These are phyloP conservation scores for Muschampia plurimacula DNA, from an alignment of 2,888 invertebrate species.

Conservation along the genomic window DNA sequence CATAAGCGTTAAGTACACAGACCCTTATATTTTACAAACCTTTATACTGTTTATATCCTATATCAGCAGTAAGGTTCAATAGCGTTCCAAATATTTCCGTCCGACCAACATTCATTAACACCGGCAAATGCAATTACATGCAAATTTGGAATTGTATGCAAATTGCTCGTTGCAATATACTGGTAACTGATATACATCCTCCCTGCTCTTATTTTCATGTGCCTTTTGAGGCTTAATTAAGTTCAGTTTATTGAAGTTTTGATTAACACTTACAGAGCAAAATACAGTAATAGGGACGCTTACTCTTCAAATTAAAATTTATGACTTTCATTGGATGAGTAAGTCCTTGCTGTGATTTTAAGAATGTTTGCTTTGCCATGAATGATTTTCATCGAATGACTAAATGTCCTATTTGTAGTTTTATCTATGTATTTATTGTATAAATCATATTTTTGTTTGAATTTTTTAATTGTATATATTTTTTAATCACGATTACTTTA, in stretches of 20 bases:
- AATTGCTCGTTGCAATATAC: conserved; percentile 31
- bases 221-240: conserved; percentile 28
- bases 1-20: too few relatives aligned
- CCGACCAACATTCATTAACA: conserved; percentile 23
- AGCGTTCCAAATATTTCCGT: conserved; percentile 5
- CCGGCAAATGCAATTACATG: conserved; percentile 25
- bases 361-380: too few relatives aligned
- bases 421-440: too few relatives aligned
- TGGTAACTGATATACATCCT: conserved; percentile 5
- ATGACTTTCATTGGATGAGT: too few relatives aligned
- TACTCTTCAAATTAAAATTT: too few relatives aligned
- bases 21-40: too few relatives aligned
- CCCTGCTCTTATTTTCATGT: conserved; percentile 21
- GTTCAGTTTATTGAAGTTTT: conserved; percentile 25
- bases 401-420: too few relatives aligned
- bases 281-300: not conserved
- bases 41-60: not conserved
- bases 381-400: too few relatives aligned
- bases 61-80: not conserved
- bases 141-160: conserved; percentile 34
- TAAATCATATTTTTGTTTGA: too few relatives aligned
- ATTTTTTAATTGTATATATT: too few relatives aligned
- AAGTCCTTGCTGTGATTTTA: too few relatives aligned
- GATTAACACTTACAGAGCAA: conserved; percentile 11
- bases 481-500: too few relatives aligned